Evolutionary conservation across 2,888 invertebrate genomes (phyloP), one percentile per base, ranked within the genome.

Genomic region (Helleia helle): DNA sequence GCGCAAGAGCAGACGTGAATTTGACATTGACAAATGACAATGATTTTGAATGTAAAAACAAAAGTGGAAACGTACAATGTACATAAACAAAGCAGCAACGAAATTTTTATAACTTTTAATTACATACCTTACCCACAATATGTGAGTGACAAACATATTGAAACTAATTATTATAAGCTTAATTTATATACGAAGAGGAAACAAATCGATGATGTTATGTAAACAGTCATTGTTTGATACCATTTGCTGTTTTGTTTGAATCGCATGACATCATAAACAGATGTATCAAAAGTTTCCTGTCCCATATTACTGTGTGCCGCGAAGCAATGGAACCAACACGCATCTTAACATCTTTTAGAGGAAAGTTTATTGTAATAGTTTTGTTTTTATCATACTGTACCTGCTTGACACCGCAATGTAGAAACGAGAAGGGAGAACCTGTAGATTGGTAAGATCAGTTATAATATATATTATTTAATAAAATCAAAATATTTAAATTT

Each of bases 371-470:
- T 44, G 47, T 71, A 46, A 55, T 65, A 43, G 49, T 55, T 43
- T 44, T 67, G 48, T 58, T 71, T 55, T 53, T 72, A 46, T 55
- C 48, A 48, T n/a, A 51, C 42, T 64, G 66, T 49, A 48, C 46
- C 14, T 55, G 68, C 41, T 55, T 73, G 39, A 71, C 83, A 41
- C 81, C 80, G 38, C 84, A 83, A 53, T 86, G 86, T 51, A 70
- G 81, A 50, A 89, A 91, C 71, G 90, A 91, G 59, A 80, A 83
- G 47, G 89, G 90, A 40, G 80, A 88, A 42, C 71, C 87, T 7
- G 89, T 93, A 5, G 92, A 92, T 69, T 93, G 92, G 92, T 92
- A 73, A 86, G 83, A n/a, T n/a, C n/a, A 68, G n/a, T n/a, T n/a
- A n/a, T 38, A 34, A 22, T 31, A 38, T 31, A n/a, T n/a, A 15